Base-by-base conservation (phyloP, 2,888 invertebrate genomes). In the Leucoma salicis region DNA sequence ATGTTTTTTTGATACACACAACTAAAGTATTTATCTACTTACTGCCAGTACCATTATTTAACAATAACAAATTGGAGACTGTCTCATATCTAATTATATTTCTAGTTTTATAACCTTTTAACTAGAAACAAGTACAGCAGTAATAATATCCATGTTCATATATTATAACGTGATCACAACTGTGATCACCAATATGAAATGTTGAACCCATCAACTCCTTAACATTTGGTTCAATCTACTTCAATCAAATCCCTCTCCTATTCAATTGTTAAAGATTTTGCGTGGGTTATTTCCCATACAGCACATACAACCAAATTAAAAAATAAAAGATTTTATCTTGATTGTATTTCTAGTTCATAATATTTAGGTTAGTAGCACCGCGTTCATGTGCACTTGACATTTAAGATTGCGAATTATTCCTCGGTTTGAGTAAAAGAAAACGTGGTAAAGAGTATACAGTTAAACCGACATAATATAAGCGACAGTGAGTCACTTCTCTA, bases 21-120 rank as follows among this genome's bases (percentile, higher is more conserved):
- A n/a, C n/a, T n/a, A n/a, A n/a, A n/a, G n/a, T n/a, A n/a, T n/a
- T n/a, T n/a, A n/a, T n/a, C n/a, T n/a, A n/a, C n/a, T n/a, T n/a
- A n/a, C n/a, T n/a, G n/a, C n/a, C n/a, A n/a, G n/a, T n/a, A n/a
- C n/a, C n/a, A n/a, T n/a, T n/a, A 31, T 48, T 45, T 64, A 69
- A 69, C 67, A 61, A 58, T 60, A 64, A 75, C 62, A 68, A 70
- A 74, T 74, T 61, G 58, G 63, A 40, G 51, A 63, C 62, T 63
- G 60, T 60, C 53, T 57, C 43, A 45, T 38, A n/a, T n/a, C n/a
- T n/a, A n/a, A n/a, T n/a, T n/a, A n/a, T n/a, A n/a, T n/a, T n/a
- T n/a, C n/a, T n/a, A n/a, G n/a, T n/a, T n/a, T n/a, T n/a, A n/a
- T n/a, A n/a, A n/a, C n/a, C n/a, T n/a, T n/a, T n/a, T n/a, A n/a